Base-by-base conservation (phyloP, 2,113 vertebrate genomes). In the Thryonomys swinderianus region DNA sequence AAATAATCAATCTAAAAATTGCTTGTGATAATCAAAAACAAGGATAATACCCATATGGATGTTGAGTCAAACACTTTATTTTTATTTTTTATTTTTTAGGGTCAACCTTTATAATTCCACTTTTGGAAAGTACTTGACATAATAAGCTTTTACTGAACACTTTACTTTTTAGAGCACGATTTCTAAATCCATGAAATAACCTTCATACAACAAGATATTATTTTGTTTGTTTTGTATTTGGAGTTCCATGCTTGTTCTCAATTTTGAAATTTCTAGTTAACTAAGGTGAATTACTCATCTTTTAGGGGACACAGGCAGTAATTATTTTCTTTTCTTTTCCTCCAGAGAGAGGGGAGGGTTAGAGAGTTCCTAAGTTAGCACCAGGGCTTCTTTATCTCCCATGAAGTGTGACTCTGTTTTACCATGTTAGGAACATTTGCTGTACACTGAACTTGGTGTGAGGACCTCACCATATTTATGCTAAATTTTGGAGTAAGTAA, bases 211-310 rank as follows among this genome's bases (percentile, higher is more conserved):
- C 4, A 79, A 48, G 23, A 34, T 93, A n/a, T 37, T 45, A 76
- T 79, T 85, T 93, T 83, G 34, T 57, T 91, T n/a, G 34, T 37
- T 25, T 84, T 81, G 27, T 62, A n/a, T 88, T 94, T 93, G 66
- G 61, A 55, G 57, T 95, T 91, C 61, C 4, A 42, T 71, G 8
- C 37, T 73, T 30, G 69, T 88, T 93, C 32, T 76, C 74, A 55
- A 71, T 81, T 90, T 94, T 73, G n/a, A 94, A 91, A 4, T 34
- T 88, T 94, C 95, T 86, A 51, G 82, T 79, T 34, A 88, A 53
- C 69, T 48, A 53, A 67, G 30, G 37, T 55, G 57, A 90, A 27
- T 85, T 61, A 20, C 30, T 30, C 9, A 34, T 76, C 20, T 90
- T 45, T 85, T 51, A 79, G 51, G 40, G 82, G 79, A 51, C 9